These are phyloP conservation scores for Colletes gigas DNA, from an alignment of 1,140 invertebrate genomes.

Conservation along the genomic window DNA sequence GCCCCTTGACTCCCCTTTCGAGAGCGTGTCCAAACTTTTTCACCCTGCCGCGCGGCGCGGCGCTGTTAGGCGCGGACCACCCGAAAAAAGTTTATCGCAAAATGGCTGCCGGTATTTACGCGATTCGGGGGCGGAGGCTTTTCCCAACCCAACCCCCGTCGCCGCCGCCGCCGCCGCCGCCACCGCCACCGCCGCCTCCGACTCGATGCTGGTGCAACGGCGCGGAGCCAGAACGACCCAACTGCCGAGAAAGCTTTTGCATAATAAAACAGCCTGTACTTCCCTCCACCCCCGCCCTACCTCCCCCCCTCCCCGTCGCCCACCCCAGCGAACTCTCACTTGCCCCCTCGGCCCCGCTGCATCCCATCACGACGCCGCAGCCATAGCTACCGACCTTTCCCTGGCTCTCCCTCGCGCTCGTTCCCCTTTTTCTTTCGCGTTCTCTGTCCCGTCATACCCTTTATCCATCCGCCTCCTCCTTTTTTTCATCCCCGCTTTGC, in stretches of 20 bases:
- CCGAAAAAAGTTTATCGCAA: conserved; percentile 81
- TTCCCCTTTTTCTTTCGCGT: conserved; percentile 12
- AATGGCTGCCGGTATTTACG: conserved; percentile 81
- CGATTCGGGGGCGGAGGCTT: conserved; percentile 79
- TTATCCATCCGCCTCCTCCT: not conserved
- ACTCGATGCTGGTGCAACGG: conserved; percentile 70
- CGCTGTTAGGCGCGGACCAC: conserved; percentile 22
- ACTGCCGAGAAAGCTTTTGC: conserved; percentile 81
- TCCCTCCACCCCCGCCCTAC: conserved; percentile 51
- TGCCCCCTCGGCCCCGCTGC: conserved; percentile 18
- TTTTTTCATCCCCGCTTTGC: not conserved
- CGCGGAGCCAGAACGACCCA: conserved; percentile 76
- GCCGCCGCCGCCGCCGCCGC: conserved; percentile 56
- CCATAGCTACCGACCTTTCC: conserved; percentile 49
- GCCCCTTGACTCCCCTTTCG: conserved; percentile 41
- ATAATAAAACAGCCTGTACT: conserved; percentile 80
- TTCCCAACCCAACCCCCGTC: conserved; percentile 72
- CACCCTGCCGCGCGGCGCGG: conserved; percentile 32
- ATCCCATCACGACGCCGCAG: conserved; percentile 37
- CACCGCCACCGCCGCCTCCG: conserved; percentile 46
- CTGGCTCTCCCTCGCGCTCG: conserved; percentile 31
- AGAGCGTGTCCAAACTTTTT: conserved; percentile 63
- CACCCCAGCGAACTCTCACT: conserved; percentile 53
- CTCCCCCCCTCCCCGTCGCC: not conserved
- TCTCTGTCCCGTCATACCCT: conserved; percentile 1